phyloP scores from a whole-genome alignment of 2,888 invertebrate genomes.

The Halocaridina rubra region DNA sequence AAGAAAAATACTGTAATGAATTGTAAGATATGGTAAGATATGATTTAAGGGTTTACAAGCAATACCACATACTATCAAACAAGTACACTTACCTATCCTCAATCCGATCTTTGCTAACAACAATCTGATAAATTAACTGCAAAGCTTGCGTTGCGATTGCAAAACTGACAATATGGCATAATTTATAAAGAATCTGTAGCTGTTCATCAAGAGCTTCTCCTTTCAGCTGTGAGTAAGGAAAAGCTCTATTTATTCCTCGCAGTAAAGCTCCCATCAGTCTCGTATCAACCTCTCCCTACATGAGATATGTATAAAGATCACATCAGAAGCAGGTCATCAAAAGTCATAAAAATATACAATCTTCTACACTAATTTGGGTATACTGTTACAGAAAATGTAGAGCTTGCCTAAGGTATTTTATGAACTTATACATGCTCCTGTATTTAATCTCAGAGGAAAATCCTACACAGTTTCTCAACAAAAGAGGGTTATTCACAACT shows the following conservation, averaged over 20 bases:
- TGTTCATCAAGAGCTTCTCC: not conserved
- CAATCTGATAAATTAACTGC: slow-evolving; percentile 76
- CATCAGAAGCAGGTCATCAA: slow-evolving; percentile 61
- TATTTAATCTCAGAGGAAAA: no score
- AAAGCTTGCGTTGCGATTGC: slow-evolving; percentile 75
- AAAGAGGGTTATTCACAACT: no score
- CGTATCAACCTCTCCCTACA: not conserved
- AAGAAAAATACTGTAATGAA: no score
- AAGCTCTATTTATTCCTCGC: not conserved
- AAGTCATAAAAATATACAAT: no score
- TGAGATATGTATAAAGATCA: slow-evolving; percentile 9
- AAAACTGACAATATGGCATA: slow-evolving; percentile 69
- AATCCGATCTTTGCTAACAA: slow-evolving; percentile 71
- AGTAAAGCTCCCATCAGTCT: not conserved
- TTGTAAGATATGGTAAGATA: no score
- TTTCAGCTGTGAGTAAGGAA: not conserved
- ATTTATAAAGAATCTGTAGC: not conserved
- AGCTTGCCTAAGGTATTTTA: no score
- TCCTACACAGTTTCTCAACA: no score
- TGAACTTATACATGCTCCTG: no score
- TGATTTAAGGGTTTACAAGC: no score
- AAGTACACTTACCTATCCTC: slow-evolving; percentile 73
- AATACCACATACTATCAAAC: no score
- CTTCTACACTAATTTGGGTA: no score
- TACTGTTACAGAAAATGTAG: no score